phyloP scores from a whole-genome alignment of 2,797 vertebrate genomes.

The Betta splendens region DNA sequence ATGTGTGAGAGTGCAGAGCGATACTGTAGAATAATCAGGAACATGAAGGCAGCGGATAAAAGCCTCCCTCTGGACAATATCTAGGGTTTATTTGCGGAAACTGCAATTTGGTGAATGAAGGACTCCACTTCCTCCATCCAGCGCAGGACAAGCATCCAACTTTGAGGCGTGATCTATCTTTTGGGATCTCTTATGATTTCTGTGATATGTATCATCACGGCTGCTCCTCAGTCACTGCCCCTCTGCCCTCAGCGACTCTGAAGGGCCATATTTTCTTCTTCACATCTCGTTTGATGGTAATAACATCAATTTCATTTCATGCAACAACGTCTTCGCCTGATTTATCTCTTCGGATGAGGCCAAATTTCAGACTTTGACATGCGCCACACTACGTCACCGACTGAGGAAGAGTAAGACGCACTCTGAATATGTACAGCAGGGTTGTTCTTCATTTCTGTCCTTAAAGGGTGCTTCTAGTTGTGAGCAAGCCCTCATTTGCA shows the following conservation, averaged over 20 bases:
- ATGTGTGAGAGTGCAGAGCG: conserved; percentile 47
- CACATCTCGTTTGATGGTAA: conserved; percentile 10
- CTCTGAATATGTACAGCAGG: conserved; percentile 2
- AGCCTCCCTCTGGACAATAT: conserved; percentile 44
- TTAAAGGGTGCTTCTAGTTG: conserved; percentile 13
- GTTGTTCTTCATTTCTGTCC: background rate
- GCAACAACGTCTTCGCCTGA: background rate
- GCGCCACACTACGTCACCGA: background rate
- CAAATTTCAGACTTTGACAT: conserved; percentile 6
- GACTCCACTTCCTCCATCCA: conserved; percentile 30
- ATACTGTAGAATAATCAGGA: conserved; percentile 45
- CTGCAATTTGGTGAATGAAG: conserved; percentile 43
- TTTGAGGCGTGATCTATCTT: conserved; percentile 43
- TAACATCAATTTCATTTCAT: conserved; percentile 10
- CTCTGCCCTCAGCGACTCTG: conserved; percentile 8
- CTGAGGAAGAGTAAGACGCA: background rate
- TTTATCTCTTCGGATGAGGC: conserved; percentile 12
- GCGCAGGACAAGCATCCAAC: conserved; percentile 24
- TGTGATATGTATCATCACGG: conserved; percentile 15
- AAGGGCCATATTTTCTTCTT: conserved; percentile 18
- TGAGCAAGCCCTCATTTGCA: conserved; percentile 1
- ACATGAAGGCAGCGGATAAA: conserved; percentile 40
- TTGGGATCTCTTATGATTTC: conserved; percentile 34
- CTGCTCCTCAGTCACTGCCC: conserved; percentile 8
- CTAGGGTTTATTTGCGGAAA: conserved; percentile 50